phyloP scores from a whole-genome alignment of 1,140 invertebrate species.

The Yoshiicerus persimilis region DNA sequence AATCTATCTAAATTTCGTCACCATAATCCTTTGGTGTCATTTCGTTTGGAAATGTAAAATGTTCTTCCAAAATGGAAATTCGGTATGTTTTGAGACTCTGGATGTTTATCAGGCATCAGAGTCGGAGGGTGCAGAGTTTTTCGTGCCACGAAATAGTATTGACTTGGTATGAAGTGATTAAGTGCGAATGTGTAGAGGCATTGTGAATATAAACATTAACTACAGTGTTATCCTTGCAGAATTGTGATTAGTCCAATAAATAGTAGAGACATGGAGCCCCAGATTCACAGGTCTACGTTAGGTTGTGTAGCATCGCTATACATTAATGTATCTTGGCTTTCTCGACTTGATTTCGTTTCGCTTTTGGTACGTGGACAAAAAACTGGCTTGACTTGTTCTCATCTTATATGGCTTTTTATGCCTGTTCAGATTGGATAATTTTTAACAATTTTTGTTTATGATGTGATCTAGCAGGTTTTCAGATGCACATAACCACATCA shows the following conservation, averaged over 20 bases:
- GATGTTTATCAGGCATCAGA: too few relatives aligned
- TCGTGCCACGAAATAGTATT: too few relatives aligned
- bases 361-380: slow-evolving; percentile 27
- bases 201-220: neutral
- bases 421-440: slow-evolving; percentile 36
- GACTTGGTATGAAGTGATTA: neutral
- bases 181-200: neutral
- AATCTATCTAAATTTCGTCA: too few relatives aligned
- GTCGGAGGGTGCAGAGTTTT: too few relatives aligned
- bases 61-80: too few relatives aligned
- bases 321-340: neutral
- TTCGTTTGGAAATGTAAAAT: too few relatives aligned
- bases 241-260: too few relatives aligned
- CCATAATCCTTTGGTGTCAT: too few relatives aligned
- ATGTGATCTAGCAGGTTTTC: slow-evolving; percentile 43
- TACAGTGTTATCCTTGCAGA: neutral
- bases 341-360: neutral
- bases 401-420: slow-evolving; percentile 36
- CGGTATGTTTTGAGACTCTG: too few relatives aligned
- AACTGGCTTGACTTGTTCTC: slow-evolving; percentile 43
- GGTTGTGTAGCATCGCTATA: neutral
- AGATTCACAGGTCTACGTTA: too few relatives aligned
- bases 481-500: slow-evolving; percentile 6
- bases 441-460: slow-evolving; percentile 46
- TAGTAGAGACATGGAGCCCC: too few relatives aligned